Base-by-base conservation (phyloP, 2,888 invertebrate genomes). In the Sarcophaga rosellei region DNA sequence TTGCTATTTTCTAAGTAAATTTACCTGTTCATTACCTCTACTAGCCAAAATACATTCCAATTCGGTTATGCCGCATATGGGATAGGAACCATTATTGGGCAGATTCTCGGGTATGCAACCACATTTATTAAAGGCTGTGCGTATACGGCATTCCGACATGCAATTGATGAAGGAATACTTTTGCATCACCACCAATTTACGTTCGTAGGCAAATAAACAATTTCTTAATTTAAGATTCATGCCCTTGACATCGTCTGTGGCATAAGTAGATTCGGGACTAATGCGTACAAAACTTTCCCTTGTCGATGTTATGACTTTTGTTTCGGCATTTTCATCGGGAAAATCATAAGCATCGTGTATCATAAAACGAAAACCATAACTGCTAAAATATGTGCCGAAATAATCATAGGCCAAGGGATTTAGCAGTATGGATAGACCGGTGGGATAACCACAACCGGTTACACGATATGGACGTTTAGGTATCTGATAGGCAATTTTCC, bases 91-190 rank as follows among this genome's bases (percentile, higher is more conserved):
- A 88, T 94, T 94, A 76, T 93, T 92, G 0, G 94, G 94, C 82
- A 94, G 94, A 89, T 94, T 95, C 83, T 94, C 94, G 0, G 96
- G 96, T 1, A 95, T 91, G 90, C 96, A 96, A 11, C 94, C 94
- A 88, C 96, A 96, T 1, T 90, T 88, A 5, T 90, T 90, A 23
- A 92, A 92, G 0, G 94, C 92, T 63, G 94, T 90, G 62, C 92
- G 90, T 21, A 94, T 92, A 57, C 95, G 94, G 89, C 95, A 95
- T 87, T 94, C 94, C 1, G 94, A 94, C 92, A 96, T 93, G 89
- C 96, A 96, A 90, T 96, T 96, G 86, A 95, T 94, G 85, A 95
- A 95, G 0, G 95, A 95, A 89, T 96, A 96, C 8, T 93, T 93
- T 90, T 87, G 91, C 89, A 91, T 93, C 88, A 89, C 93, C 0